Evolutionary conservation across 2,113 vertebrate species (phyloP).

Genomic region (Globicephala melas): DNA sequence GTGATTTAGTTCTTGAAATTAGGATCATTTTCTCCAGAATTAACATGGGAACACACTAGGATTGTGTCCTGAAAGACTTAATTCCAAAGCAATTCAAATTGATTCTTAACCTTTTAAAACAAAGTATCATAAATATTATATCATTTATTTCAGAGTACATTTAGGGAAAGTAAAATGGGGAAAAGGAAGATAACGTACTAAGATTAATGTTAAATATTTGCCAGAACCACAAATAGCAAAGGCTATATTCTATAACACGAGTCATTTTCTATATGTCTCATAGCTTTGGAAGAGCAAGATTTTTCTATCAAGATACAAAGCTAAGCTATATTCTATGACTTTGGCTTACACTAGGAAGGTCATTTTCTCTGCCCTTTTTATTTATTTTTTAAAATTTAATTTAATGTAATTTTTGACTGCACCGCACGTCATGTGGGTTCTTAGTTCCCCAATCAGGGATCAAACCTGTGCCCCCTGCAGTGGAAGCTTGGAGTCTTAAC

Average conservation of each 20-base stretch:
- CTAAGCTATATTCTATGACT: not conserved
- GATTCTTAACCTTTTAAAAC: not conserved
- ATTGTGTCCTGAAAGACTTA: conserved; percentile 12
- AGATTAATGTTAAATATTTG: not conserved
- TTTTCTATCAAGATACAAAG: conserved; percentile 30
- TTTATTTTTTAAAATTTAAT: too few relatives aligned
- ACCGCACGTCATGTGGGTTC: too few relatives aligned
- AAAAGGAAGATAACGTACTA: conserved; percentile 9
- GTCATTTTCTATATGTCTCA: not conserved
- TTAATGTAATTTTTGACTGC: too few relatives aligned
- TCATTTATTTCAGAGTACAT: not conserved
- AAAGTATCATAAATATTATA: not conserved
- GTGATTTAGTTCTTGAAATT: not conserved
- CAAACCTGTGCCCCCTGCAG: too few relatives aligned
- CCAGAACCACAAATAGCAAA: not conserved
- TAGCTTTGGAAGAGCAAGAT: not conserved
- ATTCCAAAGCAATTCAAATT: not conserved
- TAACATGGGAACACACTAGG: not conserved
- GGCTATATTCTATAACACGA: not conserved
- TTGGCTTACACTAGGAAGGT: not conserved
- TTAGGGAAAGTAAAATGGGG: conserved; percentile 10
- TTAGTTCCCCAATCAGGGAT: too few relatives aligned
- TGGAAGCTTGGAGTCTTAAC: too few relatives aligned
- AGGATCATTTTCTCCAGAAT: conserved; percentile 15
- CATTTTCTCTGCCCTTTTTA: not conserved